phyloP scores from a whole-genome alignment of 2,113 vertebrate species.

The Leptosomus discolor region DNA sequence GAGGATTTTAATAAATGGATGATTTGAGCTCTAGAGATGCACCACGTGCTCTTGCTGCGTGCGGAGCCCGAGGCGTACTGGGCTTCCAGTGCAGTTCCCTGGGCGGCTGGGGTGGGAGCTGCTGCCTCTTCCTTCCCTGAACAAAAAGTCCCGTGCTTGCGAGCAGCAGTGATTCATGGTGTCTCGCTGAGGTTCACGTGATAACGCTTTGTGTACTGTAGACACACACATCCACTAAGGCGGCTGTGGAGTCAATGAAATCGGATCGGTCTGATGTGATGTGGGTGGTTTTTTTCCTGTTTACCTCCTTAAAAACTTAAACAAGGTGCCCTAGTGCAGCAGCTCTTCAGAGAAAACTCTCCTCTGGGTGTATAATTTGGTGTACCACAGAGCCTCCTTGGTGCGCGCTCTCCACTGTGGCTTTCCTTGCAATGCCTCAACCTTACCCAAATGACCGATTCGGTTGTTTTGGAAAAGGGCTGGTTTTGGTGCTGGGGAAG shows the following conservation, averaged over 20 bases:
- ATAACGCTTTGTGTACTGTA: not conserved
- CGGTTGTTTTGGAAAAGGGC: not conserved
- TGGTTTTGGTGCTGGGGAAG: not conserved
- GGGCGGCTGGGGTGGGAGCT: not conserved
- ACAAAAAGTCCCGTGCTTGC: not conserved
- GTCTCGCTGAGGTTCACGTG: not conserved
- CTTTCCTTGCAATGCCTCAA: not conserved
- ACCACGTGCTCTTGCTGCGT: not conserved
- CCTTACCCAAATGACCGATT: not conserved
- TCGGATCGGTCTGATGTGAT: not conserved
- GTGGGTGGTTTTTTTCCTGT: not conserved
- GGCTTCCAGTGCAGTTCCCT: rapidly evolving
- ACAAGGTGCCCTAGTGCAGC: not conserved
- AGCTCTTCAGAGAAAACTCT: not conserved
- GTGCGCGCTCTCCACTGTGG: rapidly evolving
- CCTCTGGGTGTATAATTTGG: not conserved
- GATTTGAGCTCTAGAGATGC: not conserved
- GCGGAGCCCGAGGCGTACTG: not conserved
- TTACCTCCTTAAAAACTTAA: not conserved
- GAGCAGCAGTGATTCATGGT: not conserved
- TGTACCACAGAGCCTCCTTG: not conserved
- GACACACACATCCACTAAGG: not conserved
- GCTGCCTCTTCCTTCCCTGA: not conserved
- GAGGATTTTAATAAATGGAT: not conserved
- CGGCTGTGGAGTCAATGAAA: not conserved